Evolutionary conservation across 2,888 invertebrate genomes (phyloP), one percentile per base, ranked within the genome.

Genomic region (Eudemis profundana): DNA sequence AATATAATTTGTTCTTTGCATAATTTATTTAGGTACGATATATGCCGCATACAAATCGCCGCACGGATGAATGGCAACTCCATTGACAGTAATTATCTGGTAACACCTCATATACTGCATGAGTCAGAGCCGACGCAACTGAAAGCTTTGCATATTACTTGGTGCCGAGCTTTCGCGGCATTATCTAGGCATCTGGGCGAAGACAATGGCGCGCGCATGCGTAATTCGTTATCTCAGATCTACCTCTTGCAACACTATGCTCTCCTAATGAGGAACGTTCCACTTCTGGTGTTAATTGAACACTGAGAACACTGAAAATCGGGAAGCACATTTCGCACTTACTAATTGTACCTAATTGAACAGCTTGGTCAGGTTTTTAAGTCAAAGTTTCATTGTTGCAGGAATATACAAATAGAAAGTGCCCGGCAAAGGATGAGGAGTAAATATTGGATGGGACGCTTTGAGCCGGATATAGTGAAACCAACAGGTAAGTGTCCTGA

Each of bases 171-270:
- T 85, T 85, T 87, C 85, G 82, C 79, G 72, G 78, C 77, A 86
- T 87, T 84, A 84, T 84, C 83, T 83, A 78, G 78, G 77, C 80
- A 81, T 83, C 82, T 81, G 82, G 78, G 83, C 84, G 81, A 84
- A 89, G 86, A 92, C 91, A 92, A 92, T 92, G 82, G 87, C 69
- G 69, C 75, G 85, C 87, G 89, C 87, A 90, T 90, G 90, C 91
- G 91, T 90, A 90, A 87, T 87, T 86, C 84, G 87, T 90, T 92
- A 92, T 91, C 91, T 84, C 73, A 79, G 80, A 90, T 90, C 89
- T 75, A 79, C 79, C 83, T 87, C 85, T 90, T 90, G 84, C 89
- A 80, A 87, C 87, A 90, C 85, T 81, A 79, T 85, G 84, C 82
- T 82, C 84, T 84, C 88, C 86, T 91, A 91, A 91, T 91, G 90